These are phyloP conservation scores for Caranx ignobilis DNA, from an alignment of 2,113 vertebrate species.

Conservation along the genomic window DNA sequence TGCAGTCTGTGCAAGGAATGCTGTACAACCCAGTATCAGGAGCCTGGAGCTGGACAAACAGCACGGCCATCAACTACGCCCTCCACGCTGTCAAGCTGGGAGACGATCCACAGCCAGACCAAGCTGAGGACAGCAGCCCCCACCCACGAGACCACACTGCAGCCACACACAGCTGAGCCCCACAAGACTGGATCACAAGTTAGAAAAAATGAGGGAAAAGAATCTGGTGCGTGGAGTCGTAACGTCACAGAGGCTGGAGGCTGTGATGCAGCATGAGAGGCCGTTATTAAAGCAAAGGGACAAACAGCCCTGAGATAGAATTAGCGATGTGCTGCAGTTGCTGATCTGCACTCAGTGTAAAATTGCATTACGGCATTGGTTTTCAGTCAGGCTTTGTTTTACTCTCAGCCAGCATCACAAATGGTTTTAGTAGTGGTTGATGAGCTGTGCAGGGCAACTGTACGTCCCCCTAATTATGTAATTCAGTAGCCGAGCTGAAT, in stretches of 20 bases:
- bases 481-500: not conserved
- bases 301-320: conserved; percentile 1
- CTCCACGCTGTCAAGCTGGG: conserved; percentile 88
- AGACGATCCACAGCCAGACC: conserved; percentile 16
- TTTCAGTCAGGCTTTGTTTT: not conserved
- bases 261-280: conserved; percentile 27
- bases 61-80: conserved; percentile 91
- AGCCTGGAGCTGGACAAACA: conserved; percentile 90
- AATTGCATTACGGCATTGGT: not conserved
- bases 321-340: not conserved
- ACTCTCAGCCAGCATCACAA: not conserved
- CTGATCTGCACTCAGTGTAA: not conserved
- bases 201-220: not conserved
- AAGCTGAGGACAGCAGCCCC: conserved; percentile 34
- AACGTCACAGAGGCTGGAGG: not conserved
- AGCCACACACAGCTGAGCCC: conserved; percentile 57
- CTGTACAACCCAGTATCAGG: conserved; percentile 90
- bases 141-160: not conserved
- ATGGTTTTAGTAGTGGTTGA: not conserved
- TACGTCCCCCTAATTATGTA: not conserved
- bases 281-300: conserved; percentile 13
- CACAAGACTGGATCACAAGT: not conserved
- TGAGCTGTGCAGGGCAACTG: not conserved
- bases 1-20: conserved; percentile 91
- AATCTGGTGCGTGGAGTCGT: not conserved